phyloP scores from a whole-genome alignment of 2,113 vertebrate genomes.

The Leptocoma aspasia region DNA sequence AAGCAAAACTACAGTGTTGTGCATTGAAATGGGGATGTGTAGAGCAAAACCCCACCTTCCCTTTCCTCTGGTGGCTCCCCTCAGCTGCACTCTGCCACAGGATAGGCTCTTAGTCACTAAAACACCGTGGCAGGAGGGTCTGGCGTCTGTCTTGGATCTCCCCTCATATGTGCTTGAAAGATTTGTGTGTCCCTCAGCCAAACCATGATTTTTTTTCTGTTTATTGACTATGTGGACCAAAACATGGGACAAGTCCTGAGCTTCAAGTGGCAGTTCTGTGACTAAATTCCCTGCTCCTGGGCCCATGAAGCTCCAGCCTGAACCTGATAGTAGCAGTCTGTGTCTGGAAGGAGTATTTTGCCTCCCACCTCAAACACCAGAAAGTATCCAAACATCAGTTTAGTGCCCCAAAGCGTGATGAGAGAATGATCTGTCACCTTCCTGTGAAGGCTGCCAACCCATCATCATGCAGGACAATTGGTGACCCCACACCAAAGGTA shows the following conservation, averaged over 20 bases:
- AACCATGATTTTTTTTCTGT: neutral
- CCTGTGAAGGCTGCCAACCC: neutral
- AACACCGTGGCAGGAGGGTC: accelerated
- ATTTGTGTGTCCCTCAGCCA: neutral
- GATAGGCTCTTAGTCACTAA: accelerated
- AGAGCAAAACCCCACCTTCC: neutral
- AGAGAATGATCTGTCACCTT: neutral
- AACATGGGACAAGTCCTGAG: neutral
- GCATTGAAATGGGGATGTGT: accelerated
- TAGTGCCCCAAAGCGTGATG: accelerated
- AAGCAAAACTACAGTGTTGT: accelerated
- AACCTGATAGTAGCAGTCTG: neutral
- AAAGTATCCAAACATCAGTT: neutral
- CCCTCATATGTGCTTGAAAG: accelerated
- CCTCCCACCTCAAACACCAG: neutral
- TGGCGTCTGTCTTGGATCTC: neutral
- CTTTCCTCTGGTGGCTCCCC: neutral
- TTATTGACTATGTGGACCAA: neutral
- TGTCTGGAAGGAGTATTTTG: neutral
- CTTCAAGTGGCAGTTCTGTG: neutral
- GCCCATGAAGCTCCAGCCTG: neutral
- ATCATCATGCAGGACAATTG: accelerated
- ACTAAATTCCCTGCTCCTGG: neutral
- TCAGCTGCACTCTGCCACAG: neutral
- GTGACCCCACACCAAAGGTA: neutral